Evolutionary conservation across 2,888 invertebrate genomes (phyloP).

Genomic region (Tachystola acroxantha): DNA sequence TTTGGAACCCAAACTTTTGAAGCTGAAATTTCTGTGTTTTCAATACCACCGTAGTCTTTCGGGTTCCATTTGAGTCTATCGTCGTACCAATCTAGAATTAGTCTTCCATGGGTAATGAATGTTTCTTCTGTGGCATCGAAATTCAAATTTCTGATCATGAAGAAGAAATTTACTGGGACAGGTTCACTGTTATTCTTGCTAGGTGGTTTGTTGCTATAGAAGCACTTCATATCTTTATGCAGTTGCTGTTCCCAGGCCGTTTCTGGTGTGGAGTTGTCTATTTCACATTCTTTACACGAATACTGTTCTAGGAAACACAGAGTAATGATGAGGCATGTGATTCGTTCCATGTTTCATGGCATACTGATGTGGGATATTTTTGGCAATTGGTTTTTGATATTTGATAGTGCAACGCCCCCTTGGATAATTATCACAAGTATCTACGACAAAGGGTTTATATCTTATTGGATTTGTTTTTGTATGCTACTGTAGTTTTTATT

Average conservation of each 20-base stretch:
- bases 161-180: constrained; percentile 17
- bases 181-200: constrained; percentile 1
- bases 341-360: not conserved
- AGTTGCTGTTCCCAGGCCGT: constrained; percentile 23
- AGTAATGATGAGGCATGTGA: not conserved
- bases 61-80: constrained; percentile 35
- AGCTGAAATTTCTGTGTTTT: constrained; percentile 8
- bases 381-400: not conserved
- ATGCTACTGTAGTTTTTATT: too few species aligned
- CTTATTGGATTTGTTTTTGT: too few species aligned
- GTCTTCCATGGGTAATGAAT: constrained; percentile 17
- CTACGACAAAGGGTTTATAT: too few species aligned
- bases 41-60: constrained; percentile 24
- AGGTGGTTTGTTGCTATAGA: not conserved
- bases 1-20: constrained; percentile 27
- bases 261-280: not conserved
- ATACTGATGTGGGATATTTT: not conserved
- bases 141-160: constrained; percentile 28
- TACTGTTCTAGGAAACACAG: not conserved
- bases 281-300: constrained; percentile 1
- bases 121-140: constrained; percentile 24
- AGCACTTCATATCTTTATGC: constrained; percentile 11
- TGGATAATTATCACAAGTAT: too few species aligned
- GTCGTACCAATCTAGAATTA: constrained; percentile 26
- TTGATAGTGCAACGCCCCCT: not conserved